phyloP scores from a whole-genome alignment of 2,888 invertebrate species.

The Drosophila melanosoma region DNA sequence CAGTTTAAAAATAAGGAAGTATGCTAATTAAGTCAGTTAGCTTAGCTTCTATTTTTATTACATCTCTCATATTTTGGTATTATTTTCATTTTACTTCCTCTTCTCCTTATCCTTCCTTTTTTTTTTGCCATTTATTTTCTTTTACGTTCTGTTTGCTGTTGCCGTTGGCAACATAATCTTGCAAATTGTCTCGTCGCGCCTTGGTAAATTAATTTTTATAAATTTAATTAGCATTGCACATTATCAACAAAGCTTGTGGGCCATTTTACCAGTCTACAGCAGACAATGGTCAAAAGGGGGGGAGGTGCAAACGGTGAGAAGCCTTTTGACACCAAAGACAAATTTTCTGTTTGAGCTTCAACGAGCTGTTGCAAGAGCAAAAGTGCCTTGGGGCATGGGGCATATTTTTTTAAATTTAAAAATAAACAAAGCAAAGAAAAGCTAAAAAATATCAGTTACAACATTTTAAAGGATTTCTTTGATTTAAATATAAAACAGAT shows the following conservation, averaged over 20 bases:
- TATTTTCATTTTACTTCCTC: constrained; percentile 6
- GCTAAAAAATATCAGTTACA: not conserved
- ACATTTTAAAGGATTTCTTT: not conserved
- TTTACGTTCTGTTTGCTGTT: constrained; percentile 9
- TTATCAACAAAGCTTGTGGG: constrained; percentile 49
- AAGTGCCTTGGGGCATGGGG: not conserved
- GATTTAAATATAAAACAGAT: not conserved
- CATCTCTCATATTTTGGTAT: constrained; percentile 35
- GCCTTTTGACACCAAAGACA: not conserved
- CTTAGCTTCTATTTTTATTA: constrained; percentile 59
- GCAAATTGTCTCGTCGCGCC: constrained; percentile 48
- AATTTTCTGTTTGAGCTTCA: not conserved
- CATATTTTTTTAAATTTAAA: not conserved
- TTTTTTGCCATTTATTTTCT: constrained; percentile 4
- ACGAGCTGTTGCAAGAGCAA: not conserved
- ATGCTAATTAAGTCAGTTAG: constrained; percentile 64
- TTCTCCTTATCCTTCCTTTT: constrained; percentile 15
- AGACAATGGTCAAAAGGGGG: constrained; percentile 4
- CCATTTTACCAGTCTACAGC: constrained; percentile 30
- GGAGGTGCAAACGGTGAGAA: not conserved
- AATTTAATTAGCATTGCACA: constrained; percentile 78
- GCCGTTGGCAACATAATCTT: constrained; percentile 56
- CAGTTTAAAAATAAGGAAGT: not conserved
- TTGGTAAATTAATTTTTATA: constrained; percentile 78
- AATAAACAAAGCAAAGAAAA: no score